Evolutionary conservation across 2,888 invertebrate genomes (phyloP), one percentile per base, ranked within the genome.

Genomic region (Boloria euphrosyne): DNA sequence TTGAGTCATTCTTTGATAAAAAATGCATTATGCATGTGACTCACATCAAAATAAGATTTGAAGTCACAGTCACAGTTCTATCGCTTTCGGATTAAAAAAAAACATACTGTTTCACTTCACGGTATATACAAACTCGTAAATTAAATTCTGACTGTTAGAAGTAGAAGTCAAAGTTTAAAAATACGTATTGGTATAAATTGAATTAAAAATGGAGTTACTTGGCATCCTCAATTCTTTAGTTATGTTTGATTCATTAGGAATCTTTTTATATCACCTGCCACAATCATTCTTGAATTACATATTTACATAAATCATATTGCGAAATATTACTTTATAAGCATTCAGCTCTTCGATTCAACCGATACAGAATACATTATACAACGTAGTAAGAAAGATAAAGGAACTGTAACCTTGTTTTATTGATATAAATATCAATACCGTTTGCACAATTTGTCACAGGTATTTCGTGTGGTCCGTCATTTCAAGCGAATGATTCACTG

Each of bases 371-470:
- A 31, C 31, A 31, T 6, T 31, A 31, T 7, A 31, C 10, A 31
- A 10, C 13, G 46, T 50, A 10, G 49, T 50, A 60, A 31, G 16
- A 80, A 75, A 66, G 47, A 49, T 49, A 49, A 16, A 49, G 47
- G 16, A 49, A 49, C 47, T 49, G n/a, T 16, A 74, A 72, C 74
- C 73, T 72, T 50, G 50, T 50, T 46, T 18, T 64, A 43, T 64
- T 64, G 64, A 51, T 57, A 59, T 58, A 63, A 58, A 17, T 52
- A 63, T 49, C 46, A 49, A 18, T 52, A 57, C 53, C 16, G 27
- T 66, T 51, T 52, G 55, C 58, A 59, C 27, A 53, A 58, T 47
- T 52, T 57, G 52, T 50, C 49, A 60, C 60, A 61, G 60, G 63
- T 66, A 60, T 60, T 63, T 57, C 51, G 65, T 66, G 17, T 44